These are phyloP conservation scores for Cetoscarus ocellatus DNA, from an alignment of 2,797 vertebrate species.

Conservation along the genomic window DNA sequence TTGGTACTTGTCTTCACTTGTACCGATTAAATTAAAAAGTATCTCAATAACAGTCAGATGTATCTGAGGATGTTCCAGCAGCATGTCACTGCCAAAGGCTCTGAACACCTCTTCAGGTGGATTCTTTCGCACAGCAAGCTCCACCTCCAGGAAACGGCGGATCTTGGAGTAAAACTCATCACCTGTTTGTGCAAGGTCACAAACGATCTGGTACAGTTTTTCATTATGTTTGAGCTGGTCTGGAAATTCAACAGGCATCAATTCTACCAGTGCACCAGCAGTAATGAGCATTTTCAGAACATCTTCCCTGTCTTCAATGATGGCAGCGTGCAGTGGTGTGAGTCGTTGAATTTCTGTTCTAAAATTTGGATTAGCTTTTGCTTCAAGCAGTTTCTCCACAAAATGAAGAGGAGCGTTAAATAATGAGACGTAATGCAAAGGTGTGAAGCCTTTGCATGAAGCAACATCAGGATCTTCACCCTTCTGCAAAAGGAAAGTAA, in stretches of 20 bases:
- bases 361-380: conserved; percentile 47
- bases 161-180: conserved; percentile 13
- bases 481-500: background rate
- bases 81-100: conserved; percentile 26
- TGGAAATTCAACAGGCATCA: fast-evolving
- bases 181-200: background rate
- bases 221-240: fast-evolving
- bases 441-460: background rate
- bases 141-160: background rate
- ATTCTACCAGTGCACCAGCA: background rate
- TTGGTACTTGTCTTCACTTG: fast-evolving
- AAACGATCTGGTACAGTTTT: conserved; percentile 1
- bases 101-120: background rate
- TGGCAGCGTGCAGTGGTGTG: conserved; percentile 56
- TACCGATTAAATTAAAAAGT: background rate
- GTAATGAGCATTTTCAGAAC: conserved; percentile 35
- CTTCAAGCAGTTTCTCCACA: conserved; percentile 50
- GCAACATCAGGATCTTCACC: conserved; percentile 42
- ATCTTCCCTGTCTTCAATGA: conserved; percentile 11
- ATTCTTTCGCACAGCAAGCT: fast-evolving
- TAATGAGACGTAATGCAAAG: conserved; percentile 58
- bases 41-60: conserved; percentile 47
- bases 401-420: conserved; percentile 20
- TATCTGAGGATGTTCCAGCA: conserved; percentile 38
- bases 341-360: fast-evolving